Conservation (phyloP, 2,888 invertebrate genomes). For the Lasioglossum vierecki region DNA sequence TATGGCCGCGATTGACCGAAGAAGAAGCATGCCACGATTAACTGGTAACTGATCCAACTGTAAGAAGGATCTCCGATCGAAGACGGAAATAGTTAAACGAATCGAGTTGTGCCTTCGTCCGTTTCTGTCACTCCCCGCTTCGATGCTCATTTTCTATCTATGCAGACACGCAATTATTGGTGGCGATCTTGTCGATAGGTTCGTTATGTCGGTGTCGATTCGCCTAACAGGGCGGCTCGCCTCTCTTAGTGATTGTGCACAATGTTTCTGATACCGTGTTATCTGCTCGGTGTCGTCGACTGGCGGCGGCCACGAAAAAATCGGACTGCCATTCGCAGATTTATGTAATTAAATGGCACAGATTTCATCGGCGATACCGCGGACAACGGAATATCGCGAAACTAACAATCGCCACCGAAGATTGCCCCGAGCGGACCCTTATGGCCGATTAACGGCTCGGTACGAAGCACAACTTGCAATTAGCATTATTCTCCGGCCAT, state of each 20-base stretch:
- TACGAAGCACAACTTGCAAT: constrained; percentile 35
- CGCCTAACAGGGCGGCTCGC: constrained; percentile 26
- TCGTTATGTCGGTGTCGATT: constrained; percentile 68
- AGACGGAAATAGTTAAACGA: background rate
- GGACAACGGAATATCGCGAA: constrained; percentile 54
- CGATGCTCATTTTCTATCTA: constrained; percentile 70
- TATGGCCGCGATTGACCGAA: background rate
- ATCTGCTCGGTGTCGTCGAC: constrained; percentile 22
- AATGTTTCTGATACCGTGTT: constrained; percentile 57
- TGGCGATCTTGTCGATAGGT: constrained; percentile 73
- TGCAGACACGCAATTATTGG: constrained; percentile 78
- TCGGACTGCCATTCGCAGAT: constrained; percentile 13
- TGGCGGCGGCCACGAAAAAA: constrained; percentile 33
- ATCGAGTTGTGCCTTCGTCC: constrained; percentile 27
- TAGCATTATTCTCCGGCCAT: constrained; percentile 17
- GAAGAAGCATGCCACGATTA: background rate
- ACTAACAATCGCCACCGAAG: constrained; percentile 18
- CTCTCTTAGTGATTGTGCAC: constrained; percentile 42
- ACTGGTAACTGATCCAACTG: background rate
- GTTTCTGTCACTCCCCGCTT: constrained; percentile 53
- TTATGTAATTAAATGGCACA: constrained; percentile 11
- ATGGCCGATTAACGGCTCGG: constrained; percentile 42
- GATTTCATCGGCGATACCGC: constrained; percentile 53
- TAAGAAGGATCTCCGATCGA: background rate
- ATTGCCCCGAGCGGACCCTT: constrained; percentile 13